These are phyloP conservation scores for Acanthococcus lagerstroemiae DNA, from an alignment of 2,888 invertebrate species.

Conservation along the genomic window DNA sequence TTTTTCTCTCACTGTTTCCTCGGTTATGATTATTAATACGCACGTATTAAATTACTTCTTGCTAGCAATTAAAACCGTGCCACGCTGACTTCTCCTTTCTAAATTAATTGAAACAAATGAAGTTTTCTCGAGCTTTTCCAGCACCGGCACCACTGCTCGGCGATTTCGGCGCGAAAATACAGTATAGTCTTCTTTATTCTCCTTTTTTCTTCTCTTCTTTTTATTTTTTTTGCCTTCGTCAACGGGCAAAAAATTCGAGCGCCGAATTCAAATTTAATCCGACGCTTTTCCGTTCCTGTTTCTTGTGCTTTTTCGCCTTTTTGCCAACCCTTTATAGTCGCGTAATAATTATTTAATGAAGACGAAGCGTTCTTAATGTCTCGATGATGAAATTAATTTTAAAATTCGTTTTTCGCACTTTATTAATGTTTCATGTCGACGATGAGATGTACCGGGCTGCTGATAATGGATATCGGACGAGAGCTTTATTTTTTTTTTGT, in stretches of 20 bases:
- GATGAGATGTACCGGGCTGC: too few species aligned
- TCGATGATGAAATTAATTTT: too few species aligned
- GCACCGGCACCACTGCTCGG: not conserved
- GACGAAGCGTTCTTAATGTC: conserved; percentile 6
- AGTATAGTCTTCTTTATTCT: not conserved
- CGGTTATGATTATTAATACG: conserved; percentile 30
- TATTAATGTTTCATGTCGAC: too few species aligned
- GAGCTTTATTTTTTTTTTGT: too few species aligned
- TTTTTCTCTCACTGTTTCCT: conserved; percentile 14
- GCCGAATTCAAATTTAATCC: not conserved
- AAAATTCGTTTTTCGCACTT: too few species aligned
- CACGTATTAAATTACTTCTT: conserved; percentile 30
- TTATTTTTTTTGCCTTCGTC: not conserved
- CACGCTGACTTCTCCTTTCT: conserved; percentile 26
- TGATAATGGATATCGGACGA: too few species aligned
- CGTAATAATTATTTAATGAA: conserved; percentile 9
- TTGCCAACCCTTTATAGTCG: not conserved
- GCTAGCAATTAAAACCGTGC: conserved; percentile 30
- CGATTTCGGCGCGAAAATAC: not conserved
- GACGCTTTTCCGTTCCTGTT: not conserved
- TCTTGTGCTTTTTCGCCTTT: not conserved
- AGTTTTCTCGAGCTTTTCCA: conserved; percentile 15
- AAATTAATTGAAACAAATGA: conserved; percentile 32
- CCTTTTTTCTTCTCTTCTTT: not conserved
- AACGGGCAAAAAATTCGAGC: not conserved